Base-by-base conservation (phyloP, 2,113 vertebrate species). In the Eupsittula cactorum region DNA sequence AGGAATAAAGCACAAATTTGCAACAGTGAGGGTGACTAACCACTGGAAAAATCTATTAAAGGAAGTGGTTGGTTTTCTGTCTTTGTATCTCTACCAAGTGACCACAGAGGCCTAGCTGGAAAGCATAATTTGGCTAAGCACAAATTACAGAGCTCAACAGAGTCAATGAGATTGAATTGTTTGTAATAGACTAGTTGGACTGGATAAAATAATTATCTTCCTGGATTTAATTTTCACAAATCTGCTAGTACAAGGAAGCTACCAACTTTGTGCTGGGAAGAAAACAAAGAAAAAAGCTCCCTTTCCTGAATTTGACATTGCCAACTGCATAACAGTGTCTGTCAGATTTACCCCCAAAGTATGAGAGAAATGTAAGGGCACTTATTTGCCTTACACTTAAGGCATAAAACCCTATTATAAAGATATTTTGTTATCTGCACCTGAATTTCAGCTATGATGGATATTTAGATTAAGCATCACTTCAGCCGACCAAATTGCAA, bases 1-100 rank as follows among this genome's bases (percentile, higher is more conserved):
- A 89, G 69, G 84, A 95, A 57, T 81, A 93, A 95, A 92, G 23
- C 25, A 82, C 37, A 89, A 55, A 95, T 95, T 95, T 95, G 67
- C 78, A 91, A 82, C 47, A 74, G 83, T 55, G 67, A 93, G n/a
- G 67, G 69, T 82, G 91, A 89, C 91, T 94, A 96, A 95, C 83
- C 63, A 63, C 60, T 82, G 83, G 81, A 92, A 95, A 91, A 92
- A 95, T 63, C 27, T 82, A 70, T 73, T 67, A 90, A 88, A 86
- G 23, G 67, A 82, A 91, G 67, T 73, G n/a, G 25, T 59, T 33
- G 28, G 16, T 52, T 78, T 90, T 90, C n/a, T 59, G 14, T 69
- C 82, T 70, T 49, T 78, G n/a, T 85, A 67, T 42, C 33, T 88
- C 41, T 71, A 86, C 69, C 76, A 94, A 79, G 65, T 0, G 5